phyloP scores from a whole-genome alignment of 2,888 invertebrate genomes.

The Lasioglossum morio region DNA sequence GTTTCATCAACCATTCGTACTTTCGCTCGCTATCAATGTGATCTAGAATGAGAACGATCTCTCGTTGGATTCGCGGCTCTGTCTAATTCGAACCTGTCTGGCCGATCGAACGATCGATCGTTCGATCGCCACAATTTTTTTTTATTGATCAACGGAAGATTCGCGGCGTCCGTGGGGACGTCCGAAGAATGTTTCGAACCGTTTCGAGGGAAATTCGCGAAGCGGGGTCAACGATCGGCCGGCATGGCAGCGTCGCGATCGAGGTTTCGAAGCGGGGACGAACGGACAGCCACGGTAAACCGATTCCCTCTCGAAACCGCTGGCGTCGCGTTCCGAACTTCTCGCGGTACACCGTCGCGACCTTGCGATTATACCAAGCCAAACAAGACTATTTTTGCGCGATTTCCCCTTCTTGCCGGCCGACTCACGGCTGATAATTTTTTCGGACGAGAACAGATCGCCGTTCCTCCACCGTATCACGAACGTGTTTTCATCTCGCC shows the following conservation, averaged over 20 bases:
- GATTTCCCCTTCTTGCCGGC: constrained; percentile 31
- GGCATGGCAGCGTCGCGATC: background rate
- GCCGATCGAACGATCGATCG: background rate
- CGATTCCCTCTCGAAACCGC: constrained; percentile 17
- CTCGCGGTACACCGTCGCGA: constrained; percentile 37
- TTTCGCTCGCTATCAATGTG: background rate
- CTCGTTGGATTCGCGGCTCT: background rate
- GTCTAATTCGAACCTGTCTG: background rate
- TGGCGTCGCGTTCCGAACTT: too few relatives aligned
- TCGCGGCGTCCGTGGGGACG: background rate
- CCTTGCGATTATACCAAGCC: constrained; percentile 66
- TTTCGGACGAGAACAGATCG: background rate
- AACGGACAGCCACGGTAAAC: background rate
- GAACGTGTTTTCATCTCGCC: background rate
- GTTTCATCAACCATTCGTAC: constrained; percentile 18
- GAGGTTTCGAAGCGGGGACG: background rate
- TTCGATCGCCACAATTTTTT: background rate
- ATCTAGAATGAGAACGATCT: background rate
- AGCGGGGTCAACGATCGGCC: constrained; percentile 18
- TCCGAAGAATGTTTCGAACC: background rate
- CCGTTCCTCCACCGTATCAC: background rate
- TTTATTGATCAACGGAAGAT: background rate
- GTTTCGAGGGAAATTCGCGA: constrained; percentile 12
- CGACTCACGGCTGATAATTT: constrained; percentile 42
- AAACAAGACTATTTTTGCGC: constrained; percentile 59